These are phyloP conservation scores for Neostethus bicornis DNA, from an alignment of 2,797 vertebrate species.

Conservation along the genomic window DNA sequence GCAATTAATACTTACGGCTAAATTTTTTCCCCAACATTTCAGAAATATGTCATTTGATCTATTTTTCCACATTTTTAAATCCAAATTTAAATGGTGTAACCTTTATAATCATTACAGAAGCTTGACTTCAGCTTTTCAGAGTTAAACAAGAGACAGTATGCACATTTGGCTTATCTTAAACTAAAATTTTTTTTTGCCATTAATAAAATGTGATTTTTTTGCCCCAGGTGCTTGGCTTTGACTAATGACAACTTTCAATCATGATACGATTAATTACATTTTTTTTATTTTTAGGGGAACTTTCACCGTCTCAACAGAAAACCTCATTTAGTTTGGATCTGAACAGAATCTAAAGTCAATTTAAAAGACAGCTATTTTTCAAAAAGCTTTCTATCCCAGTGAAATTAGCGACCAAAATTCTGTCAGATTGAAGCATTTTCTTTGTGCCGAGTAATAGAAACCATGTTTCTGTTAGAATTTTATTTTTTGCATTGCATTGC, in stretches of 20 bases:
- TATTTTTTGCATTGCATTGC: slow-evolving; percentile 10
- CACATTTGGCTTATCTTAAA: no score
- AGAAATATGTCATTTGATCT: no score
- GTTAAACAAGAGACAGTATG: no score
- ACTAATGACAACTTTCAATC: slow-evolving; percentile 10
- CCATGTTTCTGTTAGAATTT: slow-evolving; percentile 3
- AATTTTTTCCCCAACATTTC: no score
- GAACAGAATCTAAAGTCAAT: slow-evolving; percentile 14
- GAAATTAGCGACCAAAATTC: slow-evolving; percentile 4
- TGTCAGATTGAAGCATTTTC: slow-evolving; percentile 8
- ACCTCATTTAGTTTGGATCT: slow-evolving; percentile 1
- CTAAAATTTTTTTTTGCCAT: neutral
- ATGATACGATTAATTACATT: slow-evolving; percentile 21
- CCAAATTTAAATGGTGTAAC: no score
- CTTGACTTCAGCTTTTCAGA: no score
- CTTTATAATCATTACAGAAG: no score
- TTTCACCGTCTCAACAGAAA: neutral
- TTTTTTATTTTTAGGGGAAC: slow-evolving; percentile 19
- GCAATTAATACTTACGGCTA: no score
- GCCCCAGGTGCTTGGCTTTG: slow-evolving; percentile 13
- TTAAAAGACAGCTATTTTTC: slow-evolving; percentile 13
- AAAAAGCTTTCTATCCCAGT: slow-evolving; percentile 12
- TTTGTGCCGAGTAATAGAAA: neutral
- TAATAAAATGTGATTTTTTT: slow-evolving; percentile 10
- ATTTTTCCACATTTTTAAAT: no score